phyloP scores from a whole-genome alignment of 2,113 vertebrate genomes.

The Terrapene triunguis region DNA sequence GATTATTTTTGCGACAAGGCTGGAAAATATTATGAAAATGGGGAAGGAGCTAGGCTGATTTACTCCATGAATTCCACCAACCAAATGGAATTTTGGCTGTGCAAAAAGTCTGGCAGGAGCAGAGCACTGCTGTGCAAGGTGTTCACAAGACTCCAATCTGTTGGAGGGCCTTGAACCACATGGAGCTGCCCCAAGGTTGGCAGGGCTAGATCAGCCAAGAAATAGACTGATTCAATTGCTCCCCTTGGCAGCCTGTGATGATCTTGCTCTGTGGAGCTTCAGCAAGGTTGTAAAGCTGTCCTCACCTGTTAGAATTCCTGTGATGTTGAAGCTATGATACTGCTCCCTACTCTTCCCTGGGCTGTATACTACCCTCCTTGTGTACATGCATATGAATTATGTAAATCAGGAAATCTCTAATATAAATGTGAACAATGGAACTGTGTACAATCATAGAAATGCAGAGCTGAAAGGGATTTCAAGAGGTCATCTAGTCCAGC shows the following conservation, averaged over 20 bases:
- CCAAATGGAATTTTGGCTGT: neutral
- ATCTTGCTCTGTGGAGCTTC: neutral
- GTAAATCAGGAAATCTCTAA: fast-evolving
- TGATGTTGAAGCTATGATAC: neutral
- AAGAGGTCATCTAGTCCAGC: too few species aligned
- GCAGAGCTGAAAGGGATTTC: too few species aligned
- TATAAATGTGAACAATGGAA: neutral
- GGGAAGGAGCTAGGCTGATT: neutral
- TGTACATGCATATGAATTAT: neutral
- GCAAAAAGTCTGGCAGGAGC: neutral
- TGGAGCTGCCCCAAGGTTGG: fast-evolving
- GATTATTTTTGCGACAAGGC: neutral
- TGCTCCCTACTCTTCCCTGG: fast-evolving
- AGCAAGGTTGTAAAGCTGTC: neutral
- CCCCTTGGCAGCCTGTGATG: neutral
- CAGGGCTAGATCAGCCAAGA: neutral
- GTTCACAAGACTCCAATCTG: neutral
- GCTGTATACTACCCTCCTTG: neutral
- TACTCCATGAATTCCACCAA: neutral
- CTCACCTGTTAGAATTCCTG: neutral
- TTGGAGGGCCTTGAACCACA: neutral
- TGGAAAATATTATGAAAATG: neutral
- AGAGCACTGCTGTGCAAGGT: neutral
- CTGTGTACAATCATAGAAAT: neutral
- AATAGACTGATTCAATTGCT: fast-evolving